Evolutionary conservation across 1,140 invertebrate species (phyloP), one percentile per base, ranked within the genome.

Genomic region (Leptonema lineaticorne): DNA sequence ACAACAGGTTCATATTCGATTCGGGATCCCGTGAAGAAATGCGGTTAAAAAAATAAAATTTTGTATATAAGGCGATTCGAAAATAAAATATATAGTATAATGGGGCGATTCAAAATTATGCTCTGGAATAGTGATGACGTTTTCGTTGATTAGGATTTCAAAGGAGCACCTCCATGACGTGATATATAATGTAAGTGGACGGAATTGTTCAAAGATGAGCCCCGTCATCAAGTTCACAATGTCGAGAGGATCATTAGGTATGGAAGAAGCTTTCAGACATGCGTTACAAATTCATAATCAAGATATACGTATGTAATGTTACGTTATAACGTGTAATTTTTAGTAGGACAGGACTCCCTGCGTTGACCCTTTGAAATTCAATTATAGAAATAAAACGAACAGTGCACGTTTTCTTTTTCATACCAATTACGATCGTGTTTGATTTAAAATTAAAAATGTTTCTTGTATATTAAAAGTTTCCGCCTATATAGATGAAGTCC

Each of bases 201-300:
- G 60, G 24, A 22, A 28, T 63, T 46, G 58, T 50, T 63, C 62
- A 46, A 37, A 30, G 53, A 59, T 27, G 30, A 27, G 37, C 37
- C 1, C 1, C 14, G 27, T 67, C 64, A 56, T 67, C 64, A 53
- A 24, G 29, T 41, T n/a, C 14, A 22, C 33, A 30, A 28, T 64
- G 60, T 60, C 69, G 56, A 18, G 69, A 29, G 24, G 66, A 71
- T 71, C 60, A 67, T 70, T 59, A 68, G 28, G 65, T 11, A 57
- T 28, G 29, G 58, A n/a, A 37, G 26, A 22, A 27, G 30, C 58
- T 46, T 59, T 33, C 16, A 16, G 63, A 70, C 48, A 67, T 57
- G 65, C 70, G 67, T 53, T 27, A 59, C 67, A 37, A 71, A 71
- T 71, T 45, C 29, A 22, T 69, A 71, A 71, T 71, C 67, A 56